These are phyloP conservation scores for Dexiosoma caninum DNA, from an alignment of 2,888 invertebrate genomes.

Conservation along the genomic window DNA sequence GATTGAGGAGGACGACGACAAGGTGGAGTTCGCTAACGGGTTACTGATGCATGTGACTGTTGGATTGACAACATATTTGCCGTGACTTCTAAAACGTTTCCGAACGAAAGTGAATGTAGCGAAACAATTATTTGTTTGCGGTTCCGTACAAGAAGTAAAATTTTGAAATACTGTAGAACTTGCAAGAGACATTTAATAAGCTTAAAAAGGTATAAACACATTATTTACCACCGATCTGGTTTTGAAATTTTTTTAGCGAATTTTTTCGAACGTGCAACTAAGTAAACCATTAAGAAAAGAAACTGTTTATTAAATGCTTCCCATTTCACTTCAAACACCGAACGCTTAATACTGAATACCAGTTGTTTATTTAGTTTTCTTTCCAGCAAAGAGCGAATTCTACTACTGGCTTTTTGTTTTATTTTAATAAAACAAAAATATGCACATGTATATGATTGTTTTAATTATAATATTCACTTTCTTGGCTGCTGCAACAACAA, in stretches of 20 bases:
- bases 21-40: background rate
- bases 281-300: background rate
- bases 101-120: constrained; percentile 57
- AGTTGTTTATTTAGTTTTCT: constrained; percentile 37
- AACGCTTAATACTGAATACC: constrained; percentile 50
- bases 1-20: background rate
- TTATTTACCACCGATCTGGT: background rate
- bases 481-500: constrained; percentile 8
- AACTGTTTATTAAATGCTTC: background rate
- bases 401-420: constrained; percentile 26
- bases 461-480: constrained; percentile 61
- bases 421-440: constrained; percentile 58
- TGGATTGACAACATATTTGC: constrained; percentile 60
- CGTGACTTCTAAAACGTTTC: constrained; percentile 55
- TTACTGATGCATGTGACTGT: constrained; percentile 13
- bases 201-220: background rate
- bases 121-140: constrained; percentile 44
- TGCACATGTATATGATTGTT: constrained; percentile 63
- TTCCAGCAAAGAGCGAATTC: constrained; percentile 33
- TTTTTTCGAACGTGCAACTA: background rate
- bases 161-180: constrained; percentile 31
- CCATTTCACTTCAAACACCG: constrained; percentile 45
- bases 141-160: constrained; percentile 11
- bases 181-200: constrained; percentile 44
- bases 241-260: too few species aligned